Evolutionary conservation across 2,797 vertebrate species (phyloP).

Genomic region (Arctocebus calabarensis): DNA sequence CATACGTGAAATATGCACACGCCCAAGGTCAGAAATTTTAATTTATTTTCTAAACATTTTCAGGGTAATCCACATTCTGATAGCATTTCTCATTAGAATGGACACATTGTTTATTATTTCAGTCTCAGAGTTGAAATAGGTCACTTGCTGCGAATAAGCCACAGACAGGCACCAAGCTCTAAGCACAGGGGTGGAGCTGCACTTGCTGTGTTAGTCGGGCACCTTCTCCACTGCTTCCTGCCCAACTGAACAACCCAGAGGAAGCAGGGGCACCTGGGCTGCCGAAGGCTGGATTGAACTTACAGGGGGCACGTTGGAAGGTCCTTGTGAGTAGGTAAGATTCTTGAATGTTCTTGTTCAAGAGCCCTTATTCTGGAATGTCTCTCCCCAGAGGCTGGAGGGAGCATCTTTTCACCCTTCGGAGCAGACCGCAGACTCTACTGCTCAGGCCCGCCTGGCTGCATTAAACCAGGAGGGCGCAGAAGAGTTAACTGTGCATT

Average conservation of each 20-base stretch:
- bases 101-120: not conserved
- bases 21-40: not conserved
- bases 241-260: not conserved
- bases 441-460: not conserved
- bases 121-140: not conserved
- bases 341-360: not conserved
- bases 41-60: conserved; percentile 8
- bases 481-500: not conserved
- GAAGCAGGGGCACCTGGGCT: fast-evolving
- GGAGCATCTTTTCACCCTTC: not conserved
- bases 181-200: not conserved
- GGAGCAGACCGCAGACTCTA: not conserved
- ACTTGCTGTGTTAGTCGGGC: not conserved
- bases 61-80: not conserved
- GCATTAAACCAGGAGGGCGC: not conserved
- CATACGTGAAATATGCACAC: not conserved
- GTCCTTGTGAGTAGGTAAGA: not conserved
- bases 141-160: not conserved
- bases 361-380: not conserved
- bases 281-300: not conserved
- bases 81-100: not conserved
- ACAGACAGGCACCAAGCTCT: fast-evolving
- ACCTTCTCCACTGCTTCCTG: not conserved
- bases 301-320: too few species aligned
- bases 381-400: not conserved